These are phyloP conservation scores for Achroia grisella DNA, from an alignment of 1,140 invertebrate genomes.

Conservation along the genomic window DNA sequence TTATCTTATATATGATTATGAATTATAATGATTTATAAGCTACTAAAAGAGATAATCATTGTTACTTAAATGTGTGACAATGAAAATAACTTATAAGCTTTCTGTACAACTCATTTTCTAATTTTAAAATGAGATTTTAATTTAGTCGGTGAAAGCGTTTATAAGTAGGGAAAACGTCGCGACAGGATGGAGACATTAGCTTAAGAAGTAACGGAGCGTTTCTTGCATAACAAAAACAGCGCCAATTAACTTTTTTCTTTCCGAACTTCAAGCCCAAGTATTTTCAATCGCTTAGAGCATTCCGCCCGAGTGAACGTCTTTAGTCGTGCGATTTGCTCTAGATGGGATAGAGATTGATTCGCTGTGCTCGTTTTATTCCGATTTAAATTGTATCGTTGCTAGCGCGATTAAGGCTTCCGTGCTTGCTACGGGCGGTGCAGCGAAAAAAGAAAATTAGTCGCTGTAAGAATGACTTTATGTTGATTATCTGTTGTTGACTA, in stretches of 20 bases:
- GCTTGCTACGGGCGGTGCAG: conserved; percentile 24
- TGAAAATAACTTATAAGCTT: background rate
- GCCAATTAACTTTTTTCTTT: conserved; percentile 65
- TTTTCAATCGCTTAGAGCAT: conserved; percentile 56
- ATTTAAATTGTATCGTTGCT: conserved; percentile 68
- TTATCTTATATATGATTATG: too few species aligned
- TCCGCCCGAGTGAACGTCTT: conserved; percentile 58
- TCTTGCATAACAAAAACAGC: conserved; percentile 49
- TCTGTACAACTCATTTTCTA: background rate
- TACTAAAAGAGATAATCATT: too few species aligned
- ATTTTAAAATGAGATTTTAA: background rate
- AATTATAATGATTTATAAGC: too few species aligned
- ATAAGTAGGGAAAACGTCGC: conserved; percentile 29
- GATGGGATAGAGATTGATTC: conserved; percentile 64
- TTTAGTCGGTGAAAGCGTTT: conserved; percentile 10
- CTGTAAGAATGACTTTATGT: too few species aligned
- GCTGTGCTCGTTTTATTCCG: conserved; percentile 59
- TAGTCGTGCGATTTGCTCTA: conserved; percentile 66
- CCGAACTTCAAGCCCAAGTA: conserved; percentile 46
- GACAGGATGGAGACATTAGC: conserved; percentile 42
- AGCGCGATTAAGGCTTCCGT: conserved; percentile 56
- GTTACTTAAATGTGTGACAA: background rate
- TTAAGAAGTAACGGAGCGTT: conserved; percentile 38
- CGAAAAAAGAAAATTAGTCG: conserved; percentile 41
- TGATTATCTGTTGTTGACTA: background rate